phyloP scores from a whole-genome alignment of 2,888 invertebrate genomes.

The Spatulosminthurus flaviceps region DNA sequence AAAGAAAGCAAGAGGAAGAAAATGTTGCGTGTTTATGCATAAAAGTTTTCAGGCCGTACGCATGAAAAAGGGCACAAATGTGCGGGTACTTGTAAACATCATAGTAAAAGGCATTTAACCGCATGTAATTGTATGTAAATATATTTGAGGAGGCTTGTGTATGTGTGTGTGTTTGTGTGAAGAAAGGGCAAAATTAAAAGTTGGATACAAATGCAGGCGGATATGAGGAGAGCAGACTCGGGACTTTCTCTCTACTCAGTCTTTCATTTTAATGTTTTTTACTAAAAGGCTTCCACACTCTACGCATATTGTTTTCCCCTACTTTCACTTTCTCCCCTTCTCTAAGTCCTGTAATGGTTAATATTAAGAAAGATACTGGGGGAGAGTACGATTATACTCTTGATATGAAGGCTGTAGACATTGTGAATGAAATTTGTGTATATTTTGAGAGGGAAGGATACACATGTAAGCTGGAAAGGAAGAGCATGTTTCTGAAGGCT shows the following conservation, averaged over 20 bases:
- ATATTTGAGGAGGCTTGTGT: neutral
- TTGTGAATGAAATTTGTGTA: too few species aligned
- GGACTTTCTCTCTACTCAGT: neutral
- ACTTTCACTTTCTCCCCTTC: constrained; percentile 10
- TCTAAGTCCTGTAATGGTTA: neutral
- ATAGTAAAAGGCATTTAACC: too few species aligned
- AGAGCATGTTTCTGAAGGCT: neutral
- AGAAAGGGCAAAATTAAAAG: neutral
- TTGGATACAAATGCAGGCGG: constrained; percentile 32
- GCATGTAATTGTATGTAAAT: too few species aligned
- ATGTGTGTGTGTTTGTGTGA: too few species aligned
- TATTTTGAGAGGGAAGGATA: neutral
- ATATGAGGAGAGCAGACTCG: constrained; percentile 32
- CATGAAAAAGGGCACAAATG: too few species aligned
- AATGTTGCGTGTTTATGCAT: too few species aligned
- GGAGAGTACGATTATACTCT: neutral
- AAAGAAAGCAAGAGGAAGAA: too few species aligned
- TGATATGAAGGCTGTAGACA: too few species aligned
- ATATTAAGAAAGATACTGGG: neutral
- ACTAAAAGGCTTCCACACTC: neutral
- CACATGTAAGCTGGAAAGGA: neutral
- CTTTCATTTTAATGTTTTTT: neutral
- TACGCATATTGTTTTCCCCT: neutral
- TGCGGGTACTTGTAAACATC: too few species aligned
- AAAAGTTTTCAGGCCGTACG: too few species aligned